Base-by-base conservation (phyloP, 1,140 invertebrate genomes). In the Pseudomyrmex cubaensis region DNA sequence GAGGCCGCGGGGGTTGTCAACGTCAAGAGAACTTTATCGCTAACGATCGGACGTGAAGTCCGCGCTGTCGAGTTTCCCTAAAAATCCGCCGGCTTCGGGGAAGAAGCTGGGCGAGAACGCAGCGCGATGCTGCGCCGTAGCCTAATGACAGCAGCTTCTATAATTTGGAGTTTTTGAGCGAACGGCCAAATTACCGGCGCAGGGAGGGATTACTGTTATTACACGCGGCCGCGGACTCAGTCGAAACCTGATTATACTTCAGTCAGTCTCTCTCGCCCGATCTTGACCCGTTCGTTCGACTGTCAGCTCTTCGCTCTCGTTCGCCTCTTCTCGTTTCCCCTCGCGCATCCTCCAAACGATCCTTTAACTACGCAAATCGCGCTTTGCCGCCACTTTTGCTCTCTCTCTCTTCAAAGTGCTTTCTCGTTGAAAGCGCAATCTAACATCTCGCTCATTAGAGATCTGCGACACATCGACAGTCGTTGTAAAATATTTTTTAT, bases 131-230 rank as follows among this genome's bases (percentile, higher is more conserved):
- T 80, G 76, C 76, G 76, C 83, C 87, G 85, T 85, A 74, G 90
- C 90, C 91, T 94, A 94, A 94, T 94, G 92, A 94, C 93, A 93
- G 93, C 91, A 92, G 90, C 93, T 93, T 93, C 93, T 94, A 93
- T 94, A 94, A 94, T 94, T 94, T 94, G 91, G 93, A 92, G 91
- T 92, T 93, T 93, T 94, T 90, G 91, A 92, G 91, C 90, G 91
- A 94, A 92, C 92, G 89, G 90, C 90, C 90, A 94, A 94, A 94
- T 93, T 93, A 93, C 92, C 86, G 92, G 82, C 89, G 90, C 89
- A 93, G 89, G 89, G 88, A 92, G 90, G 93, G 91, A 94, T 94
- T 93, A 94, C 93, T 94, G 93, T 94, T 94, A 94, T 94, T 94
- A 94, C 92, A 91, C 87, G 87, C 89, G 89, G 90, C 91, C 88